Conservation (phyloP, 1,140 invertebrate species). For the Choristoneura fumiferana region DNA sequence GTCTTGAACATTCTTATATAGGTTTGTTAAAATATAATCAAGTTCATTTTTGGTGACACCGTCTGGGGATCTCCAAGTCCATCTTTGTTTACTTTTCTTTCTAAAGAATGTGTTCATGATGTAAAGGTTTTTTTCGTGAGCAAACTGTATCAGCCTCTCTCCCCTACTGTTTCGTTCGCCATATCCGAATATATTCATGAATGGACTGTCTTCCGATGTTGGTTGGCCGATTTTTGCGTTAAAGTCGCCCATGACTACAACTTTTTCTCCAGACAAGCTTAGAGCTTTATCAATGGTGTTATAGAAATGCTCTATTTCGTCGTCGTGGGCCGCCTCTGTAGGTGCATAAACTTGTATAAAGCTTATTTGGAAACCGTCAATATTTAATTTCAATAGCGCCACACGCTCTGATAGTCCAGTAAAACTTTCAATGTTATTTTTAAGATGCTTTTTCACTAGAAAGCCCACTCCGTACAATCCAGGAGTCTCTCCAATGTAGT, state of each 20-base stretch:
- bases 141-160: constrained; percentile 28
- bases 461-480: neutral
- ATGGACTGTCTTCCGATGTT: constrained; percentile 10
- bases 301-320: constrained; percentile 30
- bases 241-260: constrained; percentile 31
- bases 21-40: constrained; percentile 29
- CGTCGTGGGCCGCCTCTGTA: constrained; percentile 24
- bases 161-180: constrained; percentile 27
- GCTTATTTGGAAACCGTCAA: constrained; percentile 19
- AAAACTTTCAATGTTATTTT: neutral
- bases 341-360: constrained; percentile 32
- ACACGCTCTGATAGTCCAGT: neutral
- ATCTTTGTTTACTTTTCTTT: constrained; percentile 28
- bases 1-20: constrained; percentile 10
- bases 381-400: neutral
- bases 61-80: constrained; percentile 30
- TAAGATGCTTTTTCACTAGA: neutral
- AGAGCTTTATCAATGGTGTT: constrained; percentile 29
- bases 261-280: constrained; percentile 22
- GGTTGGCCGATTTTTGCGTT: constrained; percentile 21
- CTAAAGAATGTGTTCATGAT: constrained; percentile 32
- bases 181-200: constrained; percentile 22
- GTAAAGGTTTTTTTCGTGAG: constrained; percentile 27
- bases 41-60: constrained; percentile 27
- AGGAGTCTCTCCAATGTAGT: neutral